A percentile compares a stretch with the other conserved stretches of the same genome.
These are phyloP conservation scores for Muscicapa striata DNA, from an alignment of 2,797 vertebrate species.

Conservation along the genomic window DNA sequence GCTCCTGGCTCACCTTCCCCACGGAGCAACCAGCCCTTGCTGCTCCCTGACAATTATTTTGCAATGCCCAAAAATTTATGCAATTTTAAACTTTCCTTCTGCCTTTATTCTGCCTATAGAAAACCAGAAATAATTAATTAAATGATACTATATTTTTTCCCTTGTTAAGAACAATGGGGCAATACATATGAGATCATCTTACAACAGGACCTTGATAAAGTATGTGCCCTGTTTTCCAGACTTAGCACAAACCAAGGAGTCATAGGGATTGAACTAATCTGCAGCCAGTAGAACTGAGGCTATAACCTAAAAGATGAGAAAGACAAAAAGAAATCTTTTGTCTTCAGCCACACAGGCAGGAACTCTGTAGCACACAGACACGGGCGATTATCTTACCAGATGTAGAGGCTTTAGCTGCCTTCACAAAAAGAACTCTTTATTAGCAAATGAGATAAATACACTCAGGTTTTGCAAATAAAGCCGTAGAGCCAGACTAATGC, in stretches of 20 bases:
- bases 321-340: neutral
- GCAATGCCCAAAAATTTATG: neutral
- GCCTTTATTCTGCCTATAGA: neutral
- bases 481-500: neutral
- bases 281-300: neutral
- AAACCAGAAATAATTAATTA: neutral
- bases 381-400: neutral
- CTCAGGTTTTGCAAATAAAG: constrained; percentile 2
- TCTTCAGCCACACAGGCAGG: neutral
- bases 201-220: neutral
- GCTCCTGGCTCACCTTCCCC: neutral
- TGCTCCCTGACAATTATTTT: neutral
- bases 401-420: neutral
- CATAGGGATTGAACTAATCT: neutral
- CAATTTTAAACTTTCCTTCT: neutral
- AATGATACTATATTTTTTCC: neutral
- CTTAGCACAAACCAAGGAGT: neutral
- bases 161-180: neutral
- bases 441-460: neutral
- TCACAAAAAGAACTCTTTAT: neutral
- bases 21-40: neutral
- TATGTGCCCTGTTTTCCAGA: neutral
- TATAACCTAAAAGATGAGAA: constrained; percentile 5
- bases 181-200: neutral
- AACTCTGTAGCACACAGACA: neutral